Evolutionary conservation across 2,797 vertebrate genomes (phyloP).

Genomic region (Holocentrus rufus): DNA sequence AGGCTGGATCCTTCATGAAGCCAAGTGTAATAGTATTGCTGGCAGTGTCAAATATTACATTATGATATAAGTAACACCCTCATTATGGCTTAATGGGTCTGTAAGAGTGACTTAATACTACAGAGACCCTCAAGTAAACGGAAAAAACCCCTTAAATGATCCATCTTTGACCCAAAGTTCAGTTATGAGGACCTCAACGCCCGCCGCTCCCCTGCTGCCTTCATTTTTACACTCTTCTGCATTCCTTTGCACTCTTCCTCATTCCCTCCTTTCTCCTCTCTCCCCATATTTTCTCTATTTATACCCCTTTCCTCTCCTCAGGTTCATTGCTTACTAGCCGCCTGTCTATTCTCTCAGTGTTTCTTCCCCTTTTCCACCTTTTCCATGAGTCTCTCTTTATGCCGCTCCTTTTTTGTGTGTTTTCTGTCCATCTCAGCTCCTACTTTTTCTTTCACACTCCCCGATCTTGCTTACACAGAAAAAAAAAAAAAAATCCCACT

Average conservation of each 20-base stretch:
- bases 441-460: constrained; percentile 4
- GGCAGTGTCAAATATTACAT: constrained; percentile 61
- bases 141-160: constrained; percentile 65
- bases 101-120: constrained; percentile 73
- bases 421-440: not conserved
- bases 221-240: constrained; percentile 8
- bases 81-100: constrained; percentile 69
- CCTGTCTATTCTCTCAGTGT: too few relatives aligned
- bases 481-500: not conserved
- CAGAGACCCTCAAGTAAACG: constrained; percentile 68
- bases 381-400: too few relatives aligned
- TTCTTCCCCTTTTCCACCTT: too few relatives aligned
- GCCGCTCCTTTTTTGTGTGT: not conserved
- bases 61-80: constrained; percentile 73
- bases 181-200: constrained; percentile 53
- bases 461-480: not conserved
- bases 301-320: not conserved
- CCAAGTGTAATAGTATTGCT: constrained; percentile 68
- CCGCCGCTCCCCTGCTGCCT: constrained; percentile 20
- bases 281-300: not conserved
- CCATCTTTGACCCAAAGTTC: constrained; percentile 51
- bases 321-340: not conserved
- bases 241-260: constrained; percentile 1
- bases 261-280: not conserved
- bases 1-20: constrained; percentile 44